Base-by-base conservation (phyloP, 2,888 invertebrate species). In the Acrocera orbiculus region DNA sequence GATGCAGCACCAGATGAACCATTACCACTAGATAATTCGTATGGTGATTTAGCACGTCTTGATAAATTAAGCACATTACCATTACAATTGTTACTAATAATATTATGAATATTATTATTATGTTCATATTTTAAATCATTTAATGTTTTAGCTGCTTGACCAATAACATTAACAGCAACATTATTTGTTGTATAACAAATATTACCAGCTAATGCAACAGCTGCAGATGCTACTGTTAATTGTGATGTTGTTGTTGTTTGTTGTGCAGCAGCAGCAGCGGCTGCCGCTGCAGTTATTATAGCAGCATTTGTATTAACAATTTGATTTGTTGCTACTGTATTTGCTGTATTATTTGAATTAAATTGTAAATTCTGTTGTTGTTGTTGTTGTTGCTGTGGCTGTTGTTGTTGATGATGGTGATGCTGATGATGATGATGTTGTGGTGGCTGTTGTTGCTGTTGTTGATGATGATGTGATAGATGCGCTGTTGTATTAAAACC, bases 1-100 rank as follows among this genome's bases (percentile, higher is more conserved):
- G 56, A 56, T 4, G 50, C 49, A 14, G 51, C 52, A 11, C 73
- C 74, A 32, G 76, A 73, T 7, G 33, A 53, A 1, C 66, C 67
- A 5, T 73, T 70, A 30, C 78, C 75, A 28, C 80, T 79, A 11
- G 51, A 45, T 10, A 81, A 65, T 58, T 82, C 83, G 53, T 77
- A 83, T n/a, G 83, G 82, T 2, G 77, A 77, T 34, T 75, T 76
- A 1, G 71, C 69, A 1, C 72, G 62, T 28, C 76, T 58, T 2
- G 77, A 80, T 30, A 82, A 61, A 57, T 81, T 82, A 38, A 81
- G 63, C 2, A 78, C 81, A 41, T 75, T 58, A 23, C 51, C 48
- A 30, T 17, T 40, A 15, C 30, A 31, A 20, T 30, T 33, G n/a
- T n/a, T n/a, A n/a, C n/a, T n/a, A n/a, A n/a, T n/a, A n/a, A n/a